Percentiles rank a stretch among this genome's conserved stretches.
phyloP scores from a whole-genome alignment of 2,797 vertebrate species.

The Telmatherina bonti region DNA sequence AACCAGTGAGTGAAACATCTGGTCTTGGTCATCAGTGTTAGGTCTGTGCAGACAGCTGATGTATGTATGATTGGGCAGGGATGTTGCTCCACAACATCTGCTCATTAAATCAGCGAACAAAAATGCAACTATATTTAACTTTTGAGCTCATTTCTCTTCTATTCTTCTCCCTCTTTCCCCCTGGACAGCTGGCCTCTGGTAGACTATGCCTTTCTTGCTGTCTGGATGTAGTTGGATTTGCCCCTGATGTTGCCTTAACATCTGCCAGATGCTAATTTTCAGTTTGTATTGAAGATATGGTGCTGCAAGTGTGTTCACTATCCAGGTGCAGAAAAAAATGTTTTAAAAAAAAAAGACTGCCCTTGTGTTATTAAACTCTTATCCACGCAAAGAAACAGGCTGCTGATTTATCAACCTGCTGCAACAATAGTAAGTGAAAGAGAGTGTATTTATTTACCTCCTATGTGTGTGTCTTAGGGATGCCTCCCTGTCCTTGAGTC shows the following conservation, averaged over 20 bases:
- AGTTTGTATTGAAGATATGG: conserved; percentile 25
- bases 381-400: background rate
- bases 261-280: conserved; percentile 59
- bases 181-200: conserved; percentile 50
- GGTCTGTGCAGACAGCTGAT: conserved; percentile 29
- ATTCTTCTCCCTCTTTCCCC: conserved; percentile 37
- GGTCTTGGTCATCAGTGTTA: conserved; percentile 33
- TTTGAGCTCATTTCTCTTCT: conserved; percentile 23
- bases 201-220: conserved; percentile 30
- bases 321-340: conserved; percentile 27
- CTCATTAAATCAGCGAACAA: conserved; percentile 56
- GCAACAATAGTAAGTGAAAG: conserved; percentile 18
- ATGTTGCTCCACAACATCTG: conserved; percentile 65
- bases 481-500: conserved; percentile 61
- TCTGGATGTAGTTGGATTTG: conserved; percentile 42
- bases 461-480: conserved; percentile 40
- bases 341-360: background rate
- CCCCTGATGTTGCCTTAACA: conserved; percentile 47
- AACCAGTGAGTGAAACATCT: conserved; percentile 47
- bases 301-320: conserved; percentile 6
- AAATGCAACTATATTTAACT: conserved; percentile 63
- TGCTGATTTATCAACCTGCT: conserved; percentile 17
- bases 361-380: conserved; percentile 14
- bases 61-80: conserved; percentile 16
- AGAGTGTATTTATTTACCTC: conserved; percentile 28